Conservation (phyloP, 1,140 invertebrate species). For the Tetraneura akinire region DNA sequence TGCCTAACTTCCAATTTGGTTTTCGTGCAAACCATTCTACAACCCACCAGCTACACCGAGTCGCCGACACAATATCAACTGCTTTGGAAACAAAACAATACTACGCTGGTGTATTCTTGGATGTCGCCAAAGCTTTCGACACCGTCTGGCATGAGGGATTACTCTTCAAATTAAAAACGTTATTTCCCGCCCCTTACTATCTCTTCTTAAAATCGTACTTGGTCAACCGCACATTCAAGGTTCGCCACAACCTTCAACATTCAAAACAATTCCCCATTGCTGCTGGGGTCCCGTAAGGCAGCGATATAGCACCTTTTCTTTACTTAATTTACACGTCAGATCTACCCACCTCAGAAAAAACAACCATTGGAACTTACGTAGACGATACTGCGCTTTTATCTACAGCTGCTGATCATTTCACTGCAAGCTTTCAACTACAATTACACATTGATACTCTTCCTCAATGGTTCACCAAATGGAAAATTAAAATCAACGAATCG, state of each 20-base stretch:
- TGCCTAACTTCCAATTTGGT: slow-evolving; percentile 52
- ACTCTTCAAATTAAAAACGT: slow-evolving; percentile 1
- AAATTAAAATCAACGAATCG: too few relatives aligned
- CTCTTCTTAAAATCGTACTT: slow-evolving; percentile 4
- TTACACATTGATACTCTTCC: too few relatives aligned
- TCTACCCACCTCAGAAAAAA: too few relatives aligned
- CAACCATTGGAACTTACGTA: too few relatives aligned
- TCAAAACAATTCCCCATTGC: not conserved
- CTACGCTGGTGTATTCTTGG: slow-evolving; percentile 56
- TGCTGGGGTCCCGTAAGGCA: slow-evolving; percentile 14
- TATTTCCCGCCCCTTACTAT: not conserved
- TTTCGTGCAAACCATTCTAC: slow-evolving; percentile 32
- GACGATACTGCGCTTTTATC: too few relatives aligned
- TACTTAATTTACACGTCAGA: slow-evolving; percentile 51
- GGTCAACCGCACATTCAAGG: too few relatives aligned
- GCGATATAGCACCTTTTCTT: not conserved
- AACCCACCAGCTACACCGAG: slow-evolving; percentile 30
- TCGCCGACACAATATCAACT: not conserved
- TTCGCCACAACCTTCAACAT: not conserved
- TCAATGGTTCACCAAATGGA: too few relatives aligned
- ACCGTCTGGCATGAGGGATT: slow-evolving; percentile 24
- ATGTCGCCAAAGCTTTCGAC: slow-evolving; percentile 56
- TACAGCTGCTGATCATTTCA: not conserved
- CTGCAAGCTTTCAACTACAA: slow-evolving; percentile 11
- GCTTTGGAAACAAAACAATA: slow-evolving; percentile 49